Percentiles rank a stretch among this genome's conserved stretches.
Evolutionary conservation across 2,113 vertebrate genomes (phyloP).

Genomic region (Lamprotornis superbus): DNA sequence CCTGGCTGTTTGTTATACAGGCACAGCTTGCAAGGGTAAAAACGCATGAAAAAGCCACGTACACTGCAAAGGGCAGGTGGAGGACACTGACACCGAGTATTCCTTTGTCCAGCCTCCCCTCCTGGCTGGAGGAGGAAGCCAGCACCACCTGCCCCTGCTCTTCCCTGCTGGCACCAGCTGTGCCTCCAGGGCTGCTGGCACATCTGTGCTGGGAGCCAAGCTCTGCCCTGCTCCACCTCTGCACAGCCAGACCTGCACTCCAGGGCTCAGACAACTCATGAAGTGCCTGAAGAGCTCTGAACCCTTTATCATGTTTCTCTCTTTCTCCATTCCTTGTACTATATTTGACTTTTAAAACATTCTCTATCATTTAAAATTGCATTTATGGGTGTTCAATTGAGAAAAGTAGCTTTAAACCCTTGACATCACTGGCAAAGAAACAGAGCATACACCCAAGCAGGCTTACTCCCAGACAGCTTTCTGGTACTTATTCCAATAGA

Average conservation of each 20-base stretch:
- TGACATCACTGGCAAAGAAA: neutral
- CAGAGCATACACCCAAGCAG: neutral
- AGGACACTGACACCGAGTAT: neutral
- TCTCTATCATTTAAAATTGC: neutral
- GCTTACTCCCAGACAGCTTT: neutral
- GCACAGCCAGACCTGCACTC: neutral
- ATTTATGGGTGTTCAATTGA: neutral
- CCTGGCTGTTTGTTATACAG: neutral
- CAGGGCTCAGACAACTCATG: accelerated
- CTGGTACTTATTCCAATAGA: conserved; percentile 37
- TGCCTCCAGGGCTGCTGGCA: neutral
- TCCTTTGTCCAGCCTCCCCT: too few species aligned
- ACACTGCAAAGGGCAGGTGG: neutral
- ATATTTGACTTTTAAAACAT: neutral
- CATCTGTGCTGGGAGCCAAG: neutral
- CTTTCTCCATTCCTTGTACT: neutral
- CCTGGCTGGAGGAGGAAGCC: neutral
- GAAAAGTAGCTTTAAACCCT: neutral
- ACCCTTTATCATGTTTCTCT: neutral
- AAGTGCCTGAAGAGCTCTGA: neutral
- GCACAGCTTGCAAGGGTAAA: neutral
- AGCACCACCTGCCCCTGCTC: neutral
- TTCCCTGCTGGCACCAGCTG: neutral
- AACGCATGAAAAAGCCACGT: accelerated
- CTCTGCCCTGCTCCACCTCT: neutral